These are phyloP conservation scores for Geophilus truncorum DNA, from an alignment of 2,888 invertebrate genomes.

Conservation along the genomic window DNA sequence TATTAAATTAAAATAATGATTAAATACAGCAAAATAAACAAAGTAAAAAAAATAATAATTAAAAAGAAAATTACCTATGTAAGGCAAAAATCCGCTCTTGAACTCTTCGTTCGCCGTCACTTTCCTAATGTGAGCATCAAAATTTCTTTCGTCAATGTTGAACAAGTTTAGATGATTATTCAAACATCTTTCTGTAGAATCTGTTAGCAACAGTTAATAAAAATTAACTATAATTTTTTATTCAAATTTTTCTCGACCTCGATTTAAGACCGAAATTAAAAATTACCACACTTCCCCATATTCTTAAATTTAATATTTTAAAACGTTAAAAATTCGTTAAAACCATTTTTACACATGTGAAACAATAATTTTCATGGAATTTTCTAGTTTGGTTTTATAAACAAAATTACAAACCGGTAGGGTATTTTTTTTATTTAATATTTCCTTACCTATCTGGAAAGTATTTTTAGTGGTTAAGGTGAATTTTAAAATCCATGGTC, in stretches of 20 bases:
- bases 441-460: not conserved
- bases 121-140: slow-evolving; percentile 61
- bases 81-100: slow-evolving; percentile 61
- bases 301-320: too few relatives aligned
- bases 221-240: too few relatives aligned
- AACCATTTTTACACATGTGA: not conserved
- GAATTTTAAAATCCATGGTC: slow-evolving; percentile 62
- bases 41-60: not conserved
- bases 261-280: too few relatives aligned
- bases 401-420: not conserved
- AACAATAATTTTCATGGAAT: slow-evolving; percentile 49
- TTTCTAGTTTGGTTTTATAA: slow-evolving; percentile 49
- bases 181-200: slow-evolving; percentile 57
- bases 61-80: slow-evolving; percentile 41
- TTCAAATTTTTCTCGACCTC: too few relatives aligned
- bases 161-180: not conserved
- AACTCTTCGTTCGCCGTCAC: slow-evolving; percentile 56
- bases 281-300: too few relatives aligned
- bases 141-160: slow-evolving; percentile 55
- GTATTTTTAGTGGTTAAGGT: slow-evolving; percentile 50
- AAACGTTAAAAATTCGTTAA: too few relatives aligned
- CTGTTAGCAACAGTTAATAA: slow-evolving; percentile 43
- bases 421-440: not conserved
- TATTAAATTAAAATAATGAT: slow-evolving; percentile 51
- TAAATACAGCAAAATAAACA: not conserved